Evolutionary conservation across 2,888 invertebrate species (phyloP).

Genomic region (Argyra leucocephala): DNA sequence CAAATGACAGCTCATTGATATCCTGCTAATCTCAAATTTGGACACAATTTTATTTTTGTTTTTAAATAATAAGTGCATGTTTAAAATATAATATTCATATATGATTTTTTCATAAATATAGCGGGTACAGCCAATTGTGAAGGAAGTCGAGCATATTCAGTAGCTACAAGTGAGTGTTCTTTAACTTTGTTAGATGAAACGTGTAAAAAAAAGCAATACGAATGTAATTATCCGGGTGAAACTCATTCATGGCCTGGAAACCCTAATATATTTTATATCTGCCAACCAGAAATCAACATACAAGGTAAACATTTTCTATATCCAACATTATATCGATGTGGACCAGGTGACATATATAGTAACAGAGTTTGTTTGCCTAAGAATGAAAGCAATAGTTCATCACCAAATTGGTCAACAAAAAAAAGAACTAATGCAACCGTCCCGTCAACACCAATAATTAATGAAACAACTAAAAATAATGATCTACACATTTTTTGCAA

Average conservation of each 20-base stretch:
- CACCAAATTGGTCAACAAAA: not conserved
- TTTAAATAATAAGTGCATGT: too few relatives aligned
- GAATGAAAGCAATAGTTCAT: conserved; percentile 17
- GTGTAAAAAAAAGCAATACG: conserved; percentile 35
- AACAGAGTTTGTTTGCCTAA: conserved; percentile 28
- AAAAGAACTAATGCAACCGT: too few relatives aligned
- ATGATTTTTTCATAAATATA: conserved; percentile 22
- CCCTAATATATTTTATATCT: conserved; percentile 40
- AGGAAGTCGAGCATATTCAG: conserved; percentile 37
- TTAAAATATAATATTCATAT: too few relatives aligned
- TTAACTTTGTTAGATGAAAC: conserved; percentile 30
- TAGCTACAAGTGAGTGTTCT: conserved; percentile 37
- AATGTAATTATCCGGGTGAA: conserved; percentile 35
- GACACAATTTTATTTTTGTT: too few relatives aligned
- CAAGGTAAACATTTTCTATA: conserved; percentile 34
- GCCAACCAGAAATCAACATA: conserved; percentile 38
- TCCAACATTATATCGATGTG: conserved; percentile 40
- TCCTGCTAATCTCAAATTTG: too few relatives aligned
- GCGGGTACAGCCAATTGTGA: conserved; percentile 40
- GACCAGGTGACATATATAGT: conserved; percentile 36
- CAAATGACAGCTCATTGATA: too few relatives aligned
- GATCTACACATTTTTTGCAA: conserved; percentile 14
- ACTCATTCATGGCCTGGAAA: conserved; percentile 39
- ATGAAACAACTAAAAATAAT: conserved; percentile 15
- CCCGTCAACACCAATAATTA: conserved; percentile 10